phyloP scores from a whole-genome alignment of 2,797 vertebrate species.

The Uromys caudimaculatus region DNA sequence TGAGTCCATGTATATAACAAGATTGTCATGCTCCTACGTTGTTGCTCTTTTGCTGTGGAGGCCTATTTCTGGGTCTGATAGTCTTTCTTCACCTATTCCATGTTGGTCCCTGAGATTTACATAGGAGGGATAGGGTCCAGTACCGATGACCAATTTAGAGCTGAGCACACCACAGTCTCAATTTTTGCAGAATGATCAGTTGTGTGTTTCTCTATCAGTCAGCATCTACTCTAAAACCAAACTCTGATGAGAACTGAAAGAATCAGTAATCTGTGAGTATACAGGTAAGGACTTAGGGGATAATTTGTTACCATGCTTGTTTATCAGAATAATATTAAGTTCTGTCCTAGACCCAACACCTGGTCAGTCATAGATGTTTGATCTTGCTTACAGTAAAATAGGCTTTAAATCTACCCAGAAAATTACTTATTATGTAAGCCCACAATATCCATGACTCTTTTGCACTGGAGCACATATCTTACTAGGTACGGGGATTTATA shows the following conservation, averaged over 20 bases:
- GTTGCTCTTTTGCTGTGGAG: no score
- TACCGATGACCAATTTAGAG: background rate
- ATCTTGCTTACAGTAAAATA: background rate
- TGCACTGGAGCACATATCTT: background rate
- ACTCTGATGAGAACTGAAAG: background rate
- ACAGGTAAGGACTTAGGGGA: background rate
- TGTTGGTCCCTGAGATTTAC: background rate
- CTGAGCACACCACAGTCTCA: background rate
- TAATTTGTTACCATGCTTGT: background rate
- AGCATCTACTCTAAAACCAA: background rate
- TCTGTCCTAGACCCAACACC: no score
- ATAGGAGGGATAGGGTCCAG: background rate
- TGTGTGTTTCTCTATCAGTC: background rate
- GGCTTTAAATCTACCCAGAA: background rate
- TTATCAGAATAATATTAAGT: background rate
- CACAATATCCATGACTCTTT: background rate
- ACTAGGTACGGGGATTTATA: background rate
- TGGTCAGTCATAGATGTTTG: background rate
- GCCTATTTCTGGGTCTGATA: background rate
- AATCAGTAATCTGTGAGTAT: background rate
- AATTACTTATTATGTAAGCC: background rate
- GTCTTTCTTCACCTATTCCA: no score
- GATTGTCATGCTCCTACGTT: no score
- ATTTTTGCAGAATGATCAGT: background rate
- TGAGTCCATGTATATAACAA: background rate